phyloP scores from a whole-genome alignment of 35 echinoderm and acorn worm species.

The Lytechinus variegatus region DNA sequence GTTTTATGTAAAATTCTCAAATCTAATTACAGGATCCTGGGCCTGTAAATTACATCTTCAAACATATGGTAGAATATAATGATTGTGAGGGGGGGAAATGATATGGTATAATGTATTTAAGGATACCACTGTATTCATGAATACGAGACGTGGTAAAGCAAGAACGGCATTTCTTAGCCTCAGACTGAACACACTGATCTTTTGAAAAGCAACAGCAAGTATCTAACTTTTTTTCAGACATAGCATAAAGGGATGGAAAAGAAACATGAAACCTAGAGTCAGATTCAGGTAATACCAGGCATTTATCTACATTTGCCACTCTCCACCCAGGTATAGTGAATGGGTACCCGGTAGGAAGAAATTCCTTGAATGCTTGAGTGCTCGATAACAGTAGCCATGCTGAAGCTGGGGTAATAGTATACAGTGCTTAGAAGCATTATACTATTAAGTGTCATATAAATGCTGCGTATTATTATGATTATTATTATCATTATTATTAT shows the following conservation, averaged over 20 bases:
- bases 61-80: background rate
- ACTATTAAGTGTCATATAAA: too few relatives aligned
- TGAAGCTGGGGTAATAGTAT: too few relatives aligned
- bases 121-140: background rate
- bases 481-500: too few relatives aligned
- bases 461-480: too few relatives aligned
- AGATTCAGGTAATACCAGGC: too few relatives aligned
- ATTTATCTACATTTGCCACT: too few relatives aligned
- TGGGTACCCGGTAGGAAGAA: too few relatives aligned
- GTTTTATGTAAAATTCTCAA: constrained; percentile 5
- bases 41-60: background rate
- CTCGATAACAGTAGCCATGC: too few relatives aligned
- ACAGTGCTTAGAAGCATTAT: too few relatives aligned
- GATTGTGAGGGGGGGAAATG: background rate
- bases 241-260: background rate
- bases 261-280: too few relatives aligned
- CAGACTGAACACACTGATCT: background rate
- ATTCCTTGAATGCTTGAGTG: too few relatives aligned
- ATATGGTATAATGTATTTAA: background rate
- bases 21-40: background rate
- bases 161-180: background rate
- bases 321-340: too few relatives aligned
- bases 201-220: background rate
- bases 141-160: background rate
- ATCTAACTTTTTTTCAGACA: background rate